A percentile compares a stretch with the other conserved stretches of the same genome.
These are phyloP conservation scores for Semicossyphus pulcher DNA, from an alignment of 2,113 vertebrate species.

Conservation along the genomic window DNA sequence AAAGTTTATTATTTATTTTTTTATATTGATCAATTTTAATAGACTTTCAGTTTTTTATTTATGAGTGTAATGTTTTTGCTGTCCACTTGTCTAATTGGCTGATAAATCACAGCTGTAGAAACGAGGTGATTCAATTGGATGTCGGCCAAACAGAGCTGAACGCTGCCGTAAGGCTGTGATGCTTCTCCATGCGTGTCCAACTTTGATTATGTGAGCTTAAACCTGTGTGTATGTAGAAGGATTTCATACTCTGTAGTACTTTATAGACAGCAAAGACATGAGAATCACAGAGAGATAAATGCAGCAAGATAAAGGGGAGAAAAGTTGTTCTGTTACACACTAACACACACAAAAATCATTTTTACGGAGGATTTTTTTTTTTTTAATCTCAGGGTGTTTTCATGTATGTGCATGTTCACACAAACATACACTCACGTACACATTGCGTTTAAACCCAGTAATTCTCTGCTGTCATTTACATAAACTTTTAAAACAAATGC, in stretches of 20 bases:
- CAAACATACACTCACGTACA: neutral
- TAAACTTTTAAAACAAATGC: constrained; percentile 3
- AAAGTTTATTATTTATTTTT: constrained; percentile 28
- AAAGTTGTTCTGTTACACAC: neutral
- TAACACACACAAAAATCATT: neutral
- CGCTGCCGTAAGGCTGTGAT: constrained; percentile 36
- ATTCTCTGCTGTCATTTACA: constrained; percentile 10
- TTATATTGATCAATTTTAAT: constrained; percentile 41
- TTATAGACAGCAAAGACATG: neutral
- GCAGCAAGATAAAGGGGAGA: neutral
- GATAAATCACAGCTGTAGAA: constrained; percentile 65
- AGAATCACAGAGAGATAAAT: neutral
- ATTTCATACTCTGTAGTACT: constrained; percentile 25
- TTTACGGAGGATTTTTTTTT: neutral
- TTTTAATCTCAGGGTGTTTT: neutral
- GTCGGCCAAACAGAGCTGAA: constrained; percentile 38
- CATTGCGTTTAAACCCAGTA: neutral
- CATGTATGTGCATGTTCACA: neutral
- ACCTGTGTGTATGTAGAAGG: constrained; percentile 23
- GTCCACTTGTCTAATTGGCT: constrained; percentile 48
- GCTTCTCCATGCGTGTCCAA: constrained; percentile 33
- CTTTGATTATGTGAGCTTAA: constrained; percentile 36
- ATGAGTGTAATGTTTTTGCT: constrained; percentile 55
- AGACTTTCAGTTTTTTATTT: constrained; percentile 58
- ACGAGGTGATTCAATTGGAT: constrained; percentile 50